These are phyloP conservation scores for Patagioenas fasciata DNA, from an alignment of 2,113 vertebrate species.

Conservation along the genomic window DNA sequence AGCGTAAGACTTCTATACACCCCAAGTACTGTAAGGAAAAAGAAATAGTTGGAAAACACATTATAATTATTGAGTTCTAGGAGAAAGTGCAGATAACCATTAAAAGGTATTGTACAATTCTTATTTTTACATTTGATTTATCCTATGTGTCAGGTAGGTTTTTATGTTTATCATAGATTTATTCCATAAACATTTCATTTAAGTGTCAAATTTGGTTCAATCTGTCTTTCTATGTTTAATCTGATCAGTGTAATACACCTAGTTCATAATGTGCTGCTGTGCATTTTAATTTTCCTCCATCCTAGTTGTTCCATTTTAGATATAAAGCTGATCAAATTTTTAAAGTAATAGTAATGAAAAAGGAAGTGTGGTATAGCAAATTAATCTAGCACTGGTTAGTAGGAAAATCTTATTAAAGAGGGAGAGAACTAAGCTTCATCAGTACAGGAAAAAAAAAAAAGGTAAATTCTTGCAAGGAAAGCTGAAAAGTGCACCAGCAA, in stretches of 20 bases:
- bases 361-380: neutral
- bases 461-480: neutral
- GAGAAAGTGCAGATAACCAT: neutral
- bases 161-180: neutral
- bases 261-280: neutral
- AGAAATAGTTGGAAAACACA: constrained; percentile 30
- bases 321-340: neutral
- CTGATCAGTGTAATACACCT: neutral
- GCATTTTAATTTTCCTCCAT: neutral
- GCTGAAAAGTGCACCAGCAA: neutral
- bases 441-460: neutral
- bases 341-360: neutral
- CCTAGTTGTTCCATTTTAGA: neutral
- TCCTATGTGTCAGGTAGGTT: neutral
- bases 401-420: neutral
- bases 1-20: constrained; percentile 83
- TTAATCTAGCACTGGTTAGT: neutral
- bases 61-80: neutral
- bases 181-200: neutral
- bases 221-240: neutral
- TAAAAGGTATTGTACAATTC: neutral
- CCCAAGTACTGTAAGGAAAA: constrained; percentile 80
- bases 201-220: neutral
- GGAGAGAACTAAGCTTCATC: neutral
- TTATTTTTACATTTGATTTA: neutral